Conservation (phyloP, 2,113 vertebrate genomes). For the Hystrix cristata region DNA sequence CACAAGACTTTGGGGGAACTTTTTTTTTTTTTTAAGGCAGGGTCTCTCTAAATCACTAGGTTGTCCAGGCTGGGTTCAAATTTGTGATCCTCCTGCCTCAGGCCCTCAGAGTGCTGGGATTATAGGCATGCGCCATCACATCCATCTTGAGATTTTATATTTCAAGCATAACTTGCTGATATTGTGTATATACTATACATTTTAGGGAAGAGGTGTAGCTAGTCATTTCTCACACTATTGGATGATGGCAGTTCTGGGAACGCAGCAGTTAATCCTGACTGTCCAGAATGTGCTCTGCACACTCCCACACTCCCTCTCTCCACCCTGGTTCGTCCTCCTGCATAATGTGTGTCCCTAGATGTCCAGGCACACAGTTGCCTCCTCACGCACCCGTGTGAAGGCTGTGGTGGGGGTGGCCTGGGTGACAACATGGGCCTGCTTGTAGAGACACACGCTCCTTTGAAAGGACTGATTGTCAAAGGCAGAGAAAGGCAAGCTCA, state of each 20-base stretch:
- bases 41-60: background rate
- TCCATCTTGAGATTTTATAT: background rate
- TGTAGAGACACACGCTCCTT: background rate
- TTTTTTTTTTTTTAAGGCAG: background rate
- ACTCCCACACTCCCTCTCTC: background rate
- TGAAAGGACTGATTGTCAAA: constrained; percentile 8
- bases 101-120: background rate
- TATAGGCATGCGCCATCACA: background rate
- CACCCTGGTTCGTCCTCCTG: background rate
- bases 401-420: background rate
- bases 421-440: accelerated
- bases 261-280: background rate
- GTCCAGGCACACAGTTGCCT: accelerated
- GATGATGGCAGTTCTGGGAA: background rate
- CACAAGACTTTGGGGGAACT: background rate
- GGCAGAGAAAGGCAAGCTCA: constrained; percentile 22
- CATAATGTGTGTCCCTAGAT: background rate
- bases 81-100: background rate
- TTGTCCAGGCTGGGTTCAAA: background rate
- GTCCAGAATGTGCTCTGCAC: accelerated
- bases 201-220: background rate
- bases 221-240: background rate
- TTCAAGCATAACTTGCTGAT: background rate
- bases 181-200: accelerated
- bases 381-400: accelerated